Percentiles rank a stretch among this genome's conserved stretches.
These are phyloP conservation scores for Elanus axillaris DNA, from an alignment of 2,113 vertebrate genomes.

Conservation along the genomic window DNA sequence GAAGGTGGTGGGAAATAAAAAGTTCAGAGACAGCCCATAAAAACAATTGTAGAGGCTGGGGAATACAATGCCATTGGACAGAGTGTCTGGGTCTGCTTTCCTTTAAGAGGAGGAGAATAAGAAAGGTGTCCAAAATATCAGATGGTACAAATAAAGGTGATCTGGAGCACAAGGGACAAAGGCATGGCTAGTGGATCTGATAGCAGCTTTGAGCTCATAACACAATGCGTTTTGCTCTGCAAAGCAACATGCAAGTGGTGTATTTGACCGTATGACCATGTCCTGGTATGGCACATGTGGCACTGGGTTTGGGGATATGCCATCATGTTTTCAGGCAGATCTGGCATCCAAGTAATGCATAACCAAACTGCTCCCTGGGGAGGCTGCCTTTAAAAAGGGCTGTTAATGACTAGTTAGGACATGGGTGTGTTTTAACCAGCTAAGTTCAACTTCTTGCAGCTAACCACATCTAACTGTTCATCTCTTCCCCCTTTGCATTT, in stretches of 20 bases:
- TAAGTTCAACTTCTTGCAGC: neutral
- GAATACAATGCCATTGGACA: neutral
- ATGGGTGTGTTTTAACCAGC: neutral
- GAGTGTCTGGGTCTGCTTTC: neutral
- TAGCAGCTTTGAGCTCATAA: rapidly evolving
- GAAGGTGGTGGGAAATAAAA: neutral
- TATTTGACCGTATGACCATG: neutral
- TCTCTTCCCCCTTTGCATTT: neutral
- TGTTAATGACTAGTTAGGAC: neutral
- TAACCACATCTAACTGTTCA: neutral
- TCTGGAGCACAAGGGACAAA: neutral
- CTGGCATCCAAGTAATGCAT: neutral
- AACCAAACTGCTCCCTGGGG: too few relatives aligned
- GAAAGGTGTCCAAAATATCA: neutral
- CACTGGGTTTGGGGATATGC: neutral
- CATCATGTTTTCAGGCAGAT: neutral
- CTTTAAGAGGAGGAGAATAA: neutral
- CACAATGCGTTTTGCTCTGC: neutral
- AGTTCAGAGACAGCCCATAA: neutral
- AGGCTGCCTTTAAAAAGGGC: neutral
- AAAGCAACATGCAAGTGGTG: rapidly evolving
- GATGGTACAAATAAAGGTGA: too few relatives aligned
- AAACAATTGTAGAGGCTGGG: neutral
- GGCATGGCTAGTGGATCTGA: neutral
- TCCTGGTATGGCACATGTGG: rapidly evolving